Base-by-base conservation (phyloP, 2,797 vertebrate species). In the Florisuga fusca region DNA sequence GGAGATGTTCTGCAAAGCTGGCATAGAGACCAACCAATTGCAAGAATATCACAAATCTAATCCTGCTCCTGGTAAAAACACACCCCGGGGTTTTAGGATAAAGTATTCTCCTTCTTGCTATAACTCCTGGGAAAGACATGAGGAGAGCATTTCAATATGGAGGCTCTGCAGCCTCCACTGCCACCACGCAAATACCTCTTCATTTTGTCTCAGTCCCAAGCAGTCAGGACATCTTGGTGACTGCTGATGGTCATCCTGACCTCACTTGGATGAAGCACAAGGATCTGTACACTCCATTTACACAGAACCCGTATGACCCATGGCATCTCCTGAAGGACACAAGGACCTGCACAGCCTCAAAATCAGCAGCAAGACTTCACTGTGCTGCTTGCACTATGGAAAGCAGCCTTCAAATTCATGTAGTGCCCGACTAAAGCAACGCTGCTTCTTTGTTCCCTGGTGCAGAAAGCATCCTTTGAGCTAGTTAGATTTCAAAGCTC, bases 401-500 rank as follows among this genome's bases (percentile, higher is more conserved):
- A 64, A 87, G 53, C 0, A 83, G 64, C 25, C 58, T 88, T 93
- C 57, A 83, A 78, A 94, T 45, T 53, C 67, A 55, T 3, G 16
- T 8, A 68, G 27, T 5, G 14, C 63, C 77, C 89, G 48, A 84
- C 83, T 76, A 58, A 87, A 93, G 80, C 0, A 0, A 75, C n/a
- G 58, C 43, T 69, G 0, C 76, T 62, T 22, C 91, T 95, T 81
- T 94, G 84, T 83, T 93, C 85, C 38, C 57, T 1, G 0, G 53
- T 72, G 43, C 86, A 90, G 80, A 94, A 96, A 82, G 63, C 74
- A 75, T 51, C 57, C 85, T 90, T 87, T 64, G 71, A 96, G 95
- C 77, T 80, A 84, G 71, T 45, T 53, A 77, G 59, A 86, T 96
- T 96, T 96, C 95, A 94, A 94, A 96, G 94, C 93, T 64, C 74